Conservation (phyloP, 2,797 vertebrate genomes). For the Premnoplex brunnescens region DNA sequence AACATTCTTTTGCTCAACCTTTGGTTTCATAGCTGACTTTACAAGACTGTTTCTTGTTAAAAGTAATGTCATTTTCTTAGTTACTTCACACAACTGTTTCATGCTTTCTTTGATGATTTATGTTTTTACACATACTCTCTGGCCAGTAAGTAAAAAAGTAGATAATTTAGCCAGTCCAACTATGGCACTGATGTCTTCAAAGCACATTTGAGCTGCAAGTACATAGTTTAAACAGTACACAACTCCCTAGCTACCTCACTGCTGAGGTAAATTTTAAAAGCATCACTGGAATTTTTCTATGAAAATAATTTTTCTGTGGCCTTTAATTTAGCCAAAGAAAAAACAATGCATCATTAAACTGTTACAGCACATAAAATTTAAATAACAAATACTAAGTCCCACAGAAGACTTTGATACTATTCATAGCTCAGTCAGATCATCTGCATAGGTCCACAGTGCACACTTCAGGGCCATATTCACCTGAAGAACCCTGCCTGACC, state of each 20-base stretch:
- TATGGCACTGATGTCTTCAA: not conserved
- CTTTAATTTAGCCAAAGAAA: not conserved
- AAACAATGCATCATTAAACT: not conserved
- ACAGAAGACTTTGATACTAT: not conserved
- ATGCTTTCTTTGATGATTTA: not conserved
- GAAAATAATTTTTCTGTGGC: not conserved
- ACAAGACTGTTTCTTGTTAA: not conserved
- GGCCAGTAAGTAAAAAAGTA: not conserved
- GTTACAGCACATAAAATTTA: not conserved
- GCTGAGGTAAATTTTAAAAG: not conserved
- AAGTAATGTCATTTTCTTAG: not conserved
- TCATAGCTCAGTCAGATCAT: not conserved
- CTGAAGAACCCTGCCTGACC: not conserved
- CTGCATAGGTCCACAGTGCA: not conserved
- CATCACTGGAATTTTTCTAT: not conserved
- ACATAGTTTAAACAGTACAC: not conserved
- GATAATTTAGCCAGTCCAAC: not conserved
- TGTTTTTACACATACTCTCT: not conserved
- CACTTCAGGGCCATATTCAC: not conserved
- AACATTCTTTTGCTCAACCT: not conserved
- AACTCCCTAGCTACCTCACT: not conserved
- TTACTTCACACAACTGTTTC: not conserved
- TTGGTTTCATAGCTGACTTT: not conserved
- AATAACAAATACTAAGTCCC: not conserved
- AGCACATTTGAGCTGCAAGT: not conserved